Evolutionary conservation across 2,888 invertebrate species (phyloP).

Genomic region (Drosophila seclusa): DNA sequence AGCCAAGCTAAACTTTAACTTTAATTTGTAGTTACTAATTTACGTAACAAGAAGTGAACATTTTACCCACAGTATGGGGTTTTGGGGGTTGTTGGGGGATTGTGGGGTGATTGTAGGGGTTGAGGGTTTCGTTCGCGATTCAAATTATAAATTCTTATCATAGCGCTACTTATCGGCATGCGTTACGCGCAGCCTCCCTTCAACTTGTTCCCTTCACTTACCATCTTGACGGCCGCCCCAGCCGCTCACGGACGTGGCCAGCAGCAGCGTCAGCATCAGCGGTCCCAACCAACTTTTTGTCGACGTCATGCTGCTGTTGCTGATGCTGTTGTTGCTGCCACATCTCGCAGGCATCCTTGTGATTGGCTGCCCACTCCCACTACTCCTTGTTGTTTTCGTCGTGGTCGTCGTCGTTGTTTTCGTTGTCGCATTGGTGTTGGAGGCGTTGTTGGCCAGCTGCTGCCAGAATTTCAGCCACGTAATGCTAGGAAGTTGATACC

Average conservation of each 20-base stretch:
- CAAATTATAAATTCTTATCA: conserved; percentile 79
- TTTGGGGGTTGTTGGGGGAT: background rate
- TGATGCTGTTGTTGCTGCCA: conserved; percentile 15
- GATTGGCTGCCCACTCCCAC: conserved; percentile 17
- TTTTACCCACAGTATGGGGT: background rate
- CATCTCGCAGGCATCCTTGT: conserved; percentile 31
- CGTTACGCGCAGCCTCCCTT: conserved; percentile 49
- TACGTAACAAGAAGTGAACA: background rate
- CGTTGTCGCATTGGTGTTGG: conserved; percentile 45
- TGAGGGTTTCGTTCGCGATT: conserved; percentile 24
- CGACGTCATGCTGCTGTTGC: conserved; percentile 62
- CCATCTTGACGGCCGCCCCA: conserved; percentile 84
- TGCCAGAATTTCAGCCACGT: conserved; percentile 76
- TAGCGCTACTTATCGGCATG: conserved; percentile 72
- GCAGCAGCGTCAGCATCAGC: conserved; percentile 74
- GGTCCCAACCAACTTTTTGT: conserved; percentile 73
- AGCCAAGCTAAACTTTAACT: background rate
- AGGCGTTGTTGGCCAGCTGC: conserved; percentile 53
- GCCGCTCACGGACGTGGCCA: conserved; percentile 81
- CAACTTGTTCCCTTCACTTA: conserved; percentile 61
- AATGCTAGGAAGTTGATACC: conserved; percentile 69
- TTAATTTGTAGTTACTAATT: background rate
- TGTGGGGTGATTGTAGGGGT: background rate
- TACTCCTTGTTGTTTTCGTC: conserved; percentile 7
- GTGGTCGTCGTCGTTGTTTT: conserved; percentile 45